Conservation (phyloP, 2,888 invertebrate species). For the Oscheius sp. region DNA sequence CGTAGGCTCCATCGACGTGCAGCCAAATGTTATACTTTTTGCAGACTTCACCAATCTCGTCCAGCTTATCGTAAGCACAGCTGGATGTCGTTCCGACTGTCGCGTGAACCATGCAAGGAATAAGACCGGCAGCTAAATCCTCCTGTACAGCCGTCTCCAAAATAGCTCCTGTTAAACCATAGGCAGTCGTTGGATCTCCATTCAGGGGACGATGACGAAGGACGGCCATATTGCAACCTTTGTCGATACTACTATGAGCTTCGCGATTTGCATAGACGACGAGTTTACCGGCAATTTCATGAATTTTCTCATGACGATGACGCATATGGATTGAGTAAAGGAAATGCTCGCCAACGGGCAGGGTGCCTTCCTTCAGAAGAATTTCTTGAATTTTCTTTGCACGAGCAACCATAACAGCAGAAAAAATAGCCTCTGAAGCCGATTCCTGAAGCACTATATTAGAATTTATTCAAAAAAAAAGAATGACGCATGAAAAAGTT, state of each 20-base stretch:
- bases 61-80: conserved; percentile 5
- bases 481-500: too few species aligned
- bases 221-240: conserved; percentile 90
- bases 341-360: background rate
- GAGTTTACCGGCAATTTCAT: conserved; percentile 11
- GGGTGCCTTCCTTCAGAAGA: background rate
- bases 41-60: background rate
- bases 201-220: conserved; percentile 78
- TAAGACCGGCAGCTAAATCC: background rate
- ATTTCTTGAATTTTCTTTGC: conserved; percentile 1
- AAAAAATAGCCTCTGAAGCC: conserved; percentile 19
- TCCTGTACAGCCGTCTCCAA: conserved; percentile 42
- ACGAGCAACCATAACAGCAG: conserved; percentile 14
- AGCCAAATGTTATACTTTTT: background rate
- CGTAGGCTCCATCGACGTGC: background rate
- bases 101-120: background rate
- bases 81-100: conserved; percentile 5
- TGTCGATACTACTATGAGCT: conserved; percentile 89
- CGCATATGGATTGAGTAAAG: background rate
- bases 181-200: conserved; percentile 74
- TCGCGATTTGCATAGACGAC: conserved; percentile 20
- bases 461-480: too few species aligned
- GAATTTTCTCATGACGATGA: background rate
- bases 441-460: conserved; percentile 1
- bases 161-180: conserved; percentile 83